A percentile compares a stretch with the other conserved stretches of the same genome.
These are phyloP conservation scores for Andrena dorsata DNA, from an alignment of 2,888 invertebrate genomes.

Conservation along the genomic window DNA sequence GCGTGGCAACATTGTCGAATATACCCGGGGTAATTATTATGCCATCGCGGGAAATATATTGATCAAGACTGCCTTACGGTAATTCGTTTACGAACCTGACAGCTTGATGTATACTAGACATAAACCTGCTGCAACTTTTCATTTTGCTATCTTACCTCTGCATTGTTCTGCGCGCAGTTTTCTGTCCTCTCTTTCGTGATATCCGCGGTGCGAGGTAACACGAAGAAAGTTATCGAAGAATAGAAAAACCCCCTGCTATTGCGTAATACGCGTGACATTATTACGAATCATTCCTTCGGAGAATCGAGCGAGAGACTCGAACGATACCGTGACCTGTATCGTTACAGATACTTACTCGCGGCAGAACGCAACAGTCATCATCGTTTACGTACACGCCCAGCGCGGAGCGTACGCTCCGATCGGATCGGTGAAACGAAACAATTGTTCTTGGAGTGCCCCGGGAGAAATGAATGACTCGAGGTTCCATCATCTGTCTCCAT, in stretches of 20 bases:
- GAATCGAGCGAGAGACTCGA: conserved; percentile 51
- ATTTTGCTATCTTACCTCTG: background rate
- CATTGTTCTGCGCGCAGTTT: no score
- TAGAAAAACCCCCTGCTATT: background rate
- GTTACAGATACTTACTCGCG: conserved; percentile 67
- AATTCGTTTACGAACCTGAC: conserved; percentile 7
- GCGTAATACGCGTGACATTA: conserved; percentile 31
- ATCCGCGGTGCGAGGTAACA: no score
- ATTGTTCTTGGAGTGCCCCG: conserved; percentile 68
- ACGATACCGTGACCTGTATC: conserved; percentile 45
- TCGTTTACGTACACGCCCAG: conserved; percentile 64
- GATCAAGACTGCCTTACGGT: background rate
- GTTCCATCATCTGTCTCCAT: conserved; percentile 34
- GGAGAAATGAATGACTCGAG: conserved; percentile 66
- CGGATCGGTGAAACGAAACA: conserved; percentile 71
- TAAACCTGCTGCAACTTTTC: background rate
- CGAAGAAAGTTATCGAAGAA: no score
- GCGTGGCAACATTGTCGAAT: conserved; percentile 23
- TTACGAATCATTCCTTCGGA: conserved; percentile 50
- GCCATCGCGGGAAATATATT: conserved; percentile 11
- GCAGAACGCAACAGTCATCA: conserved; percentile 56
- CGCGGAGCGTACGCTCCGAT: conserved; percentile 50
- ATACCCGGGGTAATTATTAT: conserved; percentile 12
- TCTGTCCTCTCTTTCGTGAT: no score
- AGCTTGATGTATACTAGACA: background rate